Base-by-base conservation (phyloP, 1,140 invertebrate genomes). In the Maconellicoccus hirsutus region DNA sequence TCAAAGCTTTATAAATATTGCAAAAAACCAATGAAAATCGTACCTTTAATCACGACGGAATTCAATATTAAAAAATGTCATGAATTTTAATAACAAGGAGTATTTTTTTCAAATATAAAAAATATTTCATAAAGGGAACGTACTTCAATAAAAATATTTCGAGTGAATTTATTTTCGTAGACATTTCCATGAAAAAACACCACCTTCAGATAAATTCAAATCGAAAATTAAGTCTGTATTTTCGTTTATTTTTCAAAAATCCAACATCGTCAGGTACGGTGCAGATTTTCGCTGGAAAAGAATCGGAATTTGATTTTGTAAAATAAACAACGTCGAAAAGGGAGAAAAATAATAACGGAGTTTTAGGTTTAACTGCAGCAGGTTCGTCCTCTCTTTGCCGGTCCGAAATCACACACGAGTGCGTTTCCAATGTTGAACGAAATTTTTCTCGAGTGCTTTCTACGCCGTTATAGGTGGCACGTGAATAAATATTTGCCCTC, bases 51-150 rank as follows among this genome's bases (percentile, higher is more conserved):
- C 42, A 52, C 42, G 42, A 16, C 42, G 16, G n/a, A 52, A 52
- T 52, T 52, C n/a, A 52, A 52, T 52, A 52, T 52, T 52, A 52
- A 52, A n/a, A 52, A 52, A 52, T 52, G 42, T 52, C 42, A 52
- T 52, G 42, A 52, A 52, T 52, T 52, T 52, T 52, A 52, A 52
- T 52, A 52, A 52, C 42, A 52, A 52, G 42, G n/a, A 52, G 42
- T 52, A 52, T 52, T 52, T 52, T 52, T 52, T 19, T 52, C 42
- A 52, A 52, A 52, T 6, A 16, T 52, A 52, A 2, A n/a, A 16
- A 19, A 52, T 16, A 52, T 52, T 8, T 52, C 6, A 16, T 52
- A 52, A 52, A 16, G n/a, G 42, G 3, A 52, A 52, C 42, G 42
- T 19, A 6, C 42, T 52, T 52, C 42, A 52, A 52, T 52, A 52